phyloP scores from a whole-genome alignment of 1,140 invertebrate species.

The Sminthurides bifidus region DNA sequence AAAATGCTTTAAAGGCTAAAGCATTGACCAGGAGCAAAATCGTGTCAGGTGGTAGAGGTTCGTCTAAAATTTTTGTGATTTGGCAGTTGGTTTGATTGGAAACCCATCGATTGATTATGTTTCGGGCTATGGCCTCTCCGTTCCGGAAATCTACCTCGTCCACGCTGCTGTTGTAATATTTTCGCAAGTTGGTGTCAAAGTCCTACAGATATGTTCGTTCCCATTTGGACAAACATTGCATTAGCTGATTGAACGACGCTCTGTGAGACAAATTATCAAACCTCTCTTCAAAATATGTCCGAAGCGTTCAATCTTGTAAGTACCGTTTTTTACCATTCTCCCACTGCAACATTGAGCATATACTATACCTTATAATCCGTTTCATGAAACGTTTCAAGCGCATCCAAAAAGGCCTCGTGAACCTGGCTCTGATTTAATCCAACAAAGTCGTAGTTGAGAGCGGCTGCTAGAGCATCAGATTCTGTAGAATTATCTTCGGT shows the following conservation, averaged over 20 bases:
- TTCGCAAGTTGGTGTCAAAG: constrained; percentile 29
- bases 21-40: constrained; percentile 33
- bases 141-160: constrained; percentile 33
- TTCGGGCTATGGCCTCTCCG: constrained; percentile 19
- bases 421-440: constrained; percentile 22
- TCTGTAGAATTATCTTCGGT: constrained; percentile 32
- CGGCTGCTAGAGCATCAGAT: constrained; percentile 31
- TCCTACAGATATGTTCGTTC: constrained; percentile 20
- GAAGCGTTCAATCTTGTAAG: neutral
- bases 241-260: constrained; percentile 31
- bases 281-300: neutral
- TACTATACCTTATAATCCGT: constrained; percentile 22
- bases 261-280: constrained; percentile 18
- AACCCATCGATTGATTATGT: constrained; percentile 34
- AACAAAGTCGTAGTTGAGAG: constrained; percentile 32
- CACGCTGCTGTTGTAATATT: constrained; percentile 33
- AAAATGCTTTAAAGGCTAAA: constrained; percentile 31
- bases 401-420: constrained; percentile 25
- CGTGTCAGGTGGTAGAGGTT: constrained; percentile 27
- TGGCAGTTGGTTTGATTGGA: constrained; percentile 28
- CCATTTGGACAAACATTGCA: constrained; percentile 30
- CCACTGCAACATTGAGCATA: neutral
- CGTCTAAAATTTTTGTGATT: constrained; percentile 29
- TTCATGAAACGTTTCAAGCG: constrained; percentile 23
- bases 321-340: neutral